Percentiles rank a stretch among this genome's conserved stretches.
Evolutionary conservation across 2,797 vertebrate genomes (phyloP).

Genomic region (Huso huso): DNA sequence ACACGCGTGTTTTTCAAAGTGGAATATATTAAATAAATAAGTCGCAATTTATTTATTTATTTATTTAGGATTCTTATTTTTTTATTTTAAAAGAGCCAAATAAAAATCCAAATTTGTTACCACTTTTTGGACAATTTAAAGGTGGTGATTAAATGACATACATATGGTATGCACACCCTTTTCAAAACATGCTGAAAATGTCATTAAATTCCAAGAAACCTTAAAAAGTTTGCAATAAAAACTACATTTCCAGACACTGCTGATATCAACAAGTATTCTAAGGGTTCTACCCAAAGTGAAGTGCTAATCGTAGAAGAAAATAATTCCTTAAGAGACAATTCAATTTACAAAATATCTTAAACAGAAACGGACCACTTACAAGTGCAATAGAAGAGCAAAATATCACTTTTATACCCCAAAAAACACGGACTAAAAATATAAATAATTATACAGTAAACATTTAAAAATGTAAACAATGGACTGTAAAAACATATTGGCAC

Average conservation of each 20-base stretch:
- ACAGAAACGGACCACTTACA: constrained; percentile 55
- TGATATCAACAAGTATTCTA: constrained; percentile 37
- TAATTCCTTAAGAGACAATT: constrained; percentile 44
- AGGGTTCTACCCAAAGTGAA: constrained; percentile 59
- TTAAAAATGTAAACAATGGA: constrained; percentile 67
- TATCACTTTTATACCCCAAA: constrained; percentile 63
- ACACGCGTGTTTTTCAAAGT: not conserved
- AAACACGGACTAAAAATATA: constrained; percentile 71
- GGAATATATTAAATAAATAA: too few species aligned
- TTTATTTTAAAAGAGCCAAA: not conserved
- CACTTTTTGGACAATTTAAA: too few species aligned
- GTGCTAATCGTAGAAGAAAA: constrained; percentile 68
- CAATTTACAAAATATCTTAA: constrained; percentile 50
- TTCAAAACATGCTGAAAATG: not conserved
- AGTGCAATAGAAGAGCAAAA: constrained; percentile 71
- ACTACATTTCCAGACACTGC: constrained; percentile 52
- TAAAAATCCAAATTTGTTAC: too few species aligned
- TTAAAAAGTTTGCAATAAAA: constrained; percentile 53
- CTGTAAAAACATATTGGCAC: constrained; percentile 68
- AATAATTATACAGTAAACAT: constrained; percentile 61
- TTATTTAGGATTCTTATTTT: not conserved
- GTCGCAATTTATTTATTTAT: not conserved
- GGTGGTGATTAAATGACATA: too few species aligned
- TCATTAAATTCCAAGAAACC: constrained; percentile 24
- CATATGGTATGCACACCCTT: too few species aligned